Conservation (phyloP, 2,113 vertebrate species). For the Potamarius usumacintae region DNA sequence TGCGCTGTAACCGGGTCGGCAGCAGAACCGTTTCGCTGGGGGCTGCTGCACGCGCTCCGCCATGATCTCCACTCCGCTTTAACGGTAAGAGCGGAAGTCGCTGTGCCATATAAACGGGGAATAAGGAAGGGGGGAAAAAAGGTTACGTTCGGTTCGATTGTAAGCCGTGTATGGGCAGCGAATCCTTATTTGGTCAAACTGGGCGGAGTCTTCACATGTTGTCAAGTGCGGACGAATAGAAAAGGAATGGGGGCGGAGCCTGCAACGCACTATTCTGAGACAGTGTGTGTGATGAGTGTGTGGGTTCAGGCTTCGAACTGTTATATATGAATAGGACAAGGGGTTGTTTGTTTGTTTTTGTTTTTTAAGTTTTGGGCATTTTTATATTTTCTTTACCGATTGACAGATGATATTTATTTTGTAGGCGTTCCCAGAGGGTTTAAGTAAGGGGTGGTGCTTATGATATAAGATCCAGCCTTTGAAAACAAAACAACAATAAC, state of each 20-base stretch:
- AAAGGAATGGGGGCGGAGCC: slow-evolving; percentile 58
- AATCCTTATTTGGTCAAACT: slow-evolving; percentile 76
- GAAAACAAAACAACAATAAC: neutral
- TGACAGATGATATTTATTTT: neutral
- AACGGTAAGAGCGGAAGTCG: slow-evolving; percentile 88
- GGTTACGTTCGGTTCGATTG: slow-evolving; percentile 71
- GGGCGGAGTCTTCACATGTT: slow-evolving; percentile 66
- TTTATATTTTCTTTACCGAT: slow-evolving; percentile 22
- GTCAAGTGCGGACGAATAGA: slow-evolving; percentile 72
- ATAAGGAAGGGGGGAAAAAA: slow-evolving; percentile 72
- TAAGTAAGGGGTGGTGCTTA: slow-evolving; percentile 16
- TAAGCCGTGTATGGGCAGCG: slow-evolving; percentile 77
- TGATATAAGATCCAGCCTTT: neutral
- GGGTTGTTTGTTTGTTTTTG: neutral
- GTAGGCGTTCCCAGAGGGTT: neutral
- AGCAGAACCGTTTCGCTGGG: slow-evolving; percentile 94
- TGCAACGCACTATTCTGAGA: slow-evolving; percentile 22
- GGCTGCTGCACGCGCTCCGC: slow-evolving; percentile 95
- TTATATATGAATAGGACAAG: neutral
- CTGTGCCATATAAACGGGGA: slow-evolving; percentile 84
- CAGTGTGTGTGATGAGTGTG: neutral
- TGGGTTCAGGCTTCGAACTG: slow-evolving; percentile 6
- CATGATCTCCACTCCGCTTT: slow-evolving; percentile 92
- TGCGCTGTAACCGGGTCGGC: slow-evolving; percentile 80
- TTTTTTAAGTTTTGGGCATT: slow-evolving; percentile 1